phyloP scores from a whole-genome alignment of 2,113 vertebrate genomes.

The Microtus ochrogaster region DNA sequence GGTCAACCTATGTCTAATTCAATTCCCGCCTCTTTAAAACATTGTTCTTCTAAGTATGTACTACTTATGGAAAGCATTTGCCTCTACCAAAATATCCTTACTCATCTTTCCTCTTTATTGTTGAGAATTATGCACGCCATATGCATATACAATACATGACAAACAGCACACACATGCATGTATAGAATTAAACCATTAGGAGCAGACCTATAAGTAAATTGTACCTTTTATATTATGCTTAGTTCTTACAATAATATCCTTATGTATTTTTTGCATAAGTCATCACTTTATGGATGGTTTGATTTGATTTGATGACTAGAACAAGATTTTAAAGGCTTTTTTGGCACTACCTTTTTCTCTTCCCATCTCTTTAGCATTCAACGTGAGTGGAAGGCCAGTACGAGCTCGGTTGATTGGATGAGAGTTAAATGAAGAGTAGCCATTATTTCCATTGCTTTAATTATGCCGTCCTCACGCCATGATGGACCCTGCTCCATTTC shows the following conservation, averaged over 20 bases:
- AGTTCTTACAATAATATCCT: background rate
- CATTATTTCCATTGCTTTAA: constrained; percentile 74
- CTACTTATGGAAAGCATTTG: background rate
- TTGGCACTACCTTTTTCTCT: background rate
- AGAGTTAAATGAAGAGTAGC: constrained; percentile 75
- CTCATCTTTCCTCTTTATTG: background rate
- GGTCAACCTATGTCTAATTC: background rate
- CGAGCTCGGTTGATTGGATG: constrained; percentile 52
- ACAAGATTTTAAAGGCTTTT: constrained; percentile 51
- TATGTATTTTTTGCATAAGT: constrained; percentile 55
- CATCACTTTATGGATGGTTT: constrained; percentile 27
- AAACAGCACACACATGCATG: background rate
- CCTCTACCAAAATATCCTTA: background rate
- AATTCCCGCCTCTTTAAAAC: background rate
- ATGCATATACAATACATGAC: background rate
- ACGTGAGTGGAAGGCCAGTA: background rate
- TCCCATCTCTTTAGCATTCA: constrained; percentile 51
- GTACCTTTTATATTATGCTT: background rate
- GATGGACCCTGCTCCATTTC: constrained; percentile 77
- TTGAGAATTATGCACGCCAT: background rate
- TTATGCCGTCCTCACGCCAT: constrained; percentile 48
- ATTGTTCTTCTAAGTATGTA: constrained; percentile 10
- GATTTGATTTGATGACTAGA: constrained; percentile 49
- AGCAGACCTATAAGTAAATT: constrained; percentile 3
- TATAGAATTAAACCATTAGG: constrained; percentile 20